A percentile compares a stretch with the other conserved stretches of the same genome.
Evolutionary conservation across 1,140 invertebrate species (phyloP).

Genomic region (Drosophila lacertosa): DNA sequence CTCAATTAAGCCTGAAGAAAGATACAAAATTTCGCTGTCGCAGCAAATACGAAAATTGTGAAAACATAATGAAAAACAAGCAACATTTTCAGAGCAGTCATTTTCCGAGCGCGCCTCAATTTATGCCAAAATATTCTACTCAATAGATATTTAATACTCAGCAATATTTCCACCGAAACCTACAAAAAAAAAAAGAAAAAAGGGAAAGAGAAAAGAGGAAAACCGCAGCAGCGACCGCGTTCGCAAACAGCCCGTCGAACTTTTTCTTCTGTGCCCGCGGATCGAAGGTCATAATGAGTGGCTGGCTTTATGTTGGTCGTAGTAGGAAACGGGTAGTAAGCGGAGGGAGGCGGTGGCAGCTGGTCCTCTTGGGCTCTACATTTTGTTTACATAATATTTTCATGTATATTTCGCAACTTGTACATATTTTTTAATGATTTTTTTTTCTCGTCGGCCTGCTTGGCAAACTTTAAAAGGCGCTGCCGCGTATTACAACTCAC

Average conservation of each 20-base stretch:
- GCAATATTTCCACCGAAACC: slow-evolving; percentile 47
- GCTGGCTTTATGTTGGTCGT: not conserved
- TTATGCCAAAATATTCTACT: slow-evolving; percentile 51
- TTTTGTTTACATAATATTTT: slow-evolving; percentile 76
- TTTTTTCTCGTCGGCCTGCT: slow-evolving; percentile 34
- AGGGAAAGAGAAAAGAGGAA: slow-evolving; percentile 15
- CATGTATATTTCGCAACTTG: slow-evolving; percentile 72
- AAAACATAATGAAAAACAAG: slow-evolving; percentile 70
- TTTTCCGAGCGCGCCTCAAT: slow-evolving; percentile 35
- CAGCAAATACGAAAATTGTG: slow-evolving; percentile 34
- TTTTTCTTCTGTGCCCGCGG: slow-evolving; percentile 40
- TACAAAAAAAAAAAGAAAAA: slow-evolving; percentile 9
- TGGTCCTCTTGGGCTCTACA: slow-evolving; percentile 25
- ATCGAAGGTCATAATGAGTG: slow-evolving; percentile 66
- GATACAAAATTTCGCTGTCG: slow-evolving; percentile 18
- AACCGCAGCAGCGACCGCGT: slow-evolving; percentile 55
- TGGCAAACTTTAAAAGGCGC: slow-evolving; percentile 42
- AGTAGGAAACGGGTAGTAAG: too few species aligned
- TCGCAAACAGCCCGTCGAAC: slow-evolving; percentile 64
- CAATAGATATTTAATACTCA: slow-evolving; percentile 82
- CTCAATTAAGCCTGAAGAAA: slow-evolving; percentile 63
- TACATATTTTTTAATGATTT: slow-evolving; percentile 70
- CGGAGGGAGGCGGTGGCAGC: too few species aligned
- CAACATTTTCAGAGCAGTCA: slow-evolving; percentile 51
- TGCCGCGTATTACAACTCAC: slow-evolving; percentile 61